A percentile compares a stretch with the other conserved stretches of the same genome.
phyloP scores from a whole-genome alignment of 2,113 vertebrate genomes.

The Rattus rattus region DNA sequence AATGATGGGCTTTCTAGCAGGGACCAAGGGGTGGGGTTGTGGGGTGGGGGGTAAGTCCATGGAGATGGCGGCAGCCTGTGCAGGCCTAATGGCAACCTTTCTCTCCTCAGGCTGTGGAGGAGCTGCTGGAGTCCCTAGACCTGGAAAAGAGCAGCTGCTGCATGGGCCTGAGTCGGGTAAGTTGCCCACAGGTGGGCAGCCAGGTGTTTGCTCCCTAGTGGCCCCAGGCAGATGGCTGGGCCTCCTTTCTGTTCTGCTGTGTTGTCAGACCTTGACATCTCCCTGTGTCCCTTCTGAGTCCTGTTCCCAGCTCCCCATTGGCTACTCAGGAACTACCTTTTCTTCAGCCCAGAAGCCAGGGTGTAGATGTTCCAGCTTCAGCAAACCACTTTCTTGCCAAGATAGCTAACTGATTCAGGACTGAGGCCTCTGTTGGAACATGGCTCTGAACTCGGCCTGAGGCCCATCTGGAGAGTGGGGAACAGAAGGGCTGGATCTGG shows the following conservation, averaged over 20 bases:
- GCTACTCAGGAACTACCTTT: not conserved
- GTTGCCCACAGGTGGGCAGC: conserved; percentile 21
- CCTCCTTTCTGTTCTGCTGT: not conserved
- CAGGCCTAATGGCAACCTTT: not conserved
- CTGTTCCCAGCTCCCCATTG: not conserved
- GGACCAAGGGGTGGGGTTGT: not conserved
- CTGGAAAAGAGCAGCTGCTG: conserved; percentile 97
- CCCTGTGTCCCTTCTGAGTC: not conserved
- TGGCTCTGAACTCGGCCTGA: not conserved
- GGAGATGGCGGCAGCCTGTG: not conserved
- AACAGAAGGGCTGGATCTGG: not conserved
- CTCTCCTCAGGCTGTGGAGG: conserved; percentile 92
- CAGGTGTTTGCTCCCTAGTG: fast-evolving
- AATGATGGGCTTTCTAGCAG: not conserved
- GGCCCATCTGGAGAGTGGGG: not conserved
- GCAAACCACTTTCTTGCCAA: not conserved
- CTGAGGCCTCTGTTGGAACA: not conserved
- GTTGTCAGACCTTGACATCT: not conserved
- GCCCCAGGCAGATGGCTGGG: not conserved
- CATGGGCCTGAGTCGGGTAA: conserved; percentile 96
- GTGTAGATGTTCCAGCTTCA: not conserved
- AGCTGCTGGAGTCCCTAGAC: conserved; percentile 95
- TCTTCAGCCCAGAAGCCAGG: not conserved
- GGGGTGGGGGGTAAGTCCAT: too few species aligned
- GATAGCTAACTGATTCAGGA: not conserved